These are phyloP conservation scores for Pelvicachromis taeniatus DNA, from an alignment of 2,113 vertebrate genomes.

Conservation along the genomic window DNA sequence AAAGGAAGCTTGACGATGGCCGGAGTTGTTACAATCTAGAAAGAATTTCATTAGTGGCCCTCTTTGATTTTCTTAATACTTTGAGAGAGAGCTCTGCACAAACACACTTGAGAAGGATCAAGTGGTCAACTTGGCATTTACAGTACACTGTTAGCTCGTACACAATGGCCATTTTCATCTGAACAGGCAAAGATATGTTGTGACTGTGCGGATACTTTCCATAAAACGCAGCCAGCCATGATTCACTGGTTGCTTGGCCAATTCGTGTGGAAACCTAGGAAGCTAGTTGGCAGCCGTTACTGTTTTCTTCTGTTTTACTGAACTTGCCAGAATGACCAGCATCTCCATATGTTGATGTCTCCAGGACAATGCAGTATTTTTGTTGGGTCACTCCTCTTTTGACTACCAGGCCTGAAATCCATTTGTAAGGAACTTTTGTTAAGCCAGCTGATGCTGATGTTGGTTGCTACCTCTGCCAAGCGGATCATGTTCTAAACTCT, in stretches of 20 bases:
- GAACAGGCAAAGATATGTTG: not conserved
- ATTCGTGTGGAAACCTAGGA: conserved; percentile 13
- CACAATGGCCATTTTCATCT: conserved; percentile 17
- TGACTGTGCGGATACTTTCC: conserved; percentile 20
- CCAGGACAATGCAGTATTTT: not conserved
- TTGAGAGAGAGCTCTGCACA: conserved; percentile 24
- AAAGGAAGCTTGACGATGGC: conserved; percentile 26
- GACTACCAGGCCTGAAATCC: not conserved
- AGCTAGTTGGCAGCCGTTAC: conserved; percentile 13
- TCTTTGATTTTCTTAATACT: conserved; percentile 34
- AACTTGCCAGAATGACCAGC: conserved; percentile 12
- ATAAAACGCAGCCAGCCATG: conserved; percentile 25
- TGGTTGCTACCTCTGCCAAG: not conserved
- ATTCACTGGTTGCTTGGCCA: conserved; percentile 27
- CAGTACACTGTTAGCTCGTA: not conserved
- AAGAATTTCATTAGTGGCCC: conserved; percentile 62
- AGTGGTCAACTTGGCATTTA: conserved; percentile 23
- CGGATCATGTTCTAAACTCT: not conserved
- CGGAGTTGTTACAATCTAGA: conserved; percentile 33
- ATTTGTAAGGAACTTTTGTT: not conserved
- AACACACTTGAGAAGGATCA: conserved; percentile 31
- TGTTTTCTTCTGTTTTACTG: conserved; percentile 35
- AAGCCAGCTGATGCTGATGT: not conserved
- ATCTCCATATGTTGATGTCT: conserved; percentile 24
- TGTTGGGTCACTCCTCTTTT: not conserved